These are phyloP conservation scores for Xiphorhynchus erythropygius DNA, from an alignment of 2,797 vertebrate genomes.

Conservation along the genomic window DNA sequence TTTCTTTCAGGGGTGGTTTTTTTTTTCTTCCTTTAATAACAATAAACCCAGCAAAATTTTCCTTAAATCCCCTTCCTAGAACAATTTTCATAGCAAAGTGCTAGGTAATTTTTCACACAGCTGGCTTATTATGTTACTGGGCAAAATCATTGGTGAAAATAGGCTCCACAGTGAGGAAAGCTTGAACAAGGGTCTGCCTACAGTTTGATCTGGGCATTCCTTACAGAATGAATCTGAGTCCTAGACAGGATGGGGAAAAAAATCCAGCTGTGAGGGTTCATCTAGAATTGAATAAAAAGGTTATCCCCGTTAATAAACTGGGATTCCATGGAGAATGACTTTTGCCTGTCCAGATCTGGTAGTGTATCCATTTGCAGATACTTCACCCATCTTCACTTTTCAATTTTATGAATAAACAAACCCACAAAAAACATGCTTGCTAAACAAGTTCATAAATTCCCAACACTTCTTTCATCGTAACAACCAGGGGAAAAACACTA, in stretches of 20 bases:
- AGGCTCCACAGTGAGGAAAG: neutral
- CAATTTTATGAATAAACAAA: neutral
- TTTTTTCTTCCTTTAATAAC: neutral
- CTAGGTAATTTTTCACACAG: neutral
- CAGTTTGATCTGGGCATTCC: neutral
- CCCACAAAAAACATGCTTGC: neutral
- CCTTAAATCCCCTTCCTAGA: neutral
- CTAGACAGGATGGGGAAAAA: neutral
- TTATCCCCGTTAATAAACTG: neutral
- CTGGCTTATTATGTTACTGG: neutral
- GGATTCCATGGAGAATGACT: neutral
- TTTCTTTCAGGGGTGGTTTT: neutral
- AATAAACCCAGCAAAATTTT: neutral
- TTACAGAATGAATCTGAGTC: neutral
- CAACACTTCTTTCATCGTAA: slow-evolving; percentile 48
- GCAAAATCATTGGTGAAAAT: neutral
- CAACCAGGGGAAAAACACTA: neutral
- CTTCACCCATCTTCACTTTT: neutral
- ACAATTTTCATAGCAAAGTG: neutral
- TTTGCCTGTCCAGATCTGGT: neutral
- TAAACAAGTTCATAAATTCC: neutral
- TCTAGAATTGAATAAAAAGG: neutral
- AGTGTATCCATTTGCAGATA: neutral
- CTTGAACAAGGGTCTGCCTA: neutral
- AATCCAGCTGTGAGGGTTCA: neutral